Conservation (phyloP, 2,113 vertebrate species). For the Chionodraco myersi region DNA sequence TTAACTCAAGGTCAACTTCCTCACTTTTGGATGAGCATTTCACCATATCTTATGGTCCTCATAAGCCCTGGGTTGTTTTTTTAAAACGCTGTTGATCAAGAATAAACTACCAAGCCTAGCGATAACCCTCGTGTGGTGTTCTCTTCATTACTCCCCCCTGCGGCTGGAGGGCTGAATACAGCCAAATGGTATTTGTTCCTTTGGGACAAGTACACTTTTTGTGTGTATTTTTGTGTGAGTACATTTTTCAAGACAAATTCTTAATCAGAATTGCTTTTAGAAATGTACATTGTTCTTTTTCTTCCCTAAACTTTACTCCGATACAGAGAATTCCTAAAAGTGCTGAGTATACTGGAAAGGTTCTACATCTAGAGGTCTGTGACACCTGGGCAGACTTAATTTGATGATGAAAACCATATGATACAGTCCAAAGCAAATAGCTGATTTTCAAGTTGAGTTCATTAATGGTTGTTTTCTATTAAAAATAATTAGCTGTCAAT, state of each 20-base stretch:
- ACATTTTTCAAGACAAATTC: no score
- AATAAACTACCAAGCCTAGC: background rate
- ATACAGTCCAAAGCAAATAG: background rate
- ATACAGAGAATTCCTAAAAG: background rate
- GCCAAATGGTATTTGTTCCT: background rate
- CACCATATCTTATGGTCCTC: background rate
- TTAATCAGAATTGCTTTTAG: no score
- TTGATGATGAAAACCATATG: no score
- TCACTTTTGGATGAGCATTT: background rate
- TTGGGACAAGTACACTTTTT: background rate
- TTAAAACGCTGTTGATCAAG: background rate
- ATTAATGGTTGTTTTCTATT: background rate
- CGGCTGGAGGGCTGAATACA: background rate
- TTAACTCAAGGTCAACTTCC: background rate
- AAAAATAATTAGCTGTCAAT: background rate
- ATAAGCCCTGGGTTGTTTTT: background rate
- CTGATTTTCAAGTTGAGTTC: background rate
- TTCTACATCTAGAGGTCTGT: background rate
- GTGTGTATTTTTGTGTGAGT: background rate
- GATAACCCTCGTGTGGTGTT: background rate
- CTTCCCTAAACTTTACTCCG: no score
- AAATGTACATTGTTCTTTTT: no score
- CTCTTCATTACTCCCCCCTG: background rate
- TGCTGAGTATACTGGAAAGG: background rate
- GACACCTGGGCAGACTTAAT: background rate